Evolutionary conservation across 2,888 invertebrate genomes (phyloP).

Genomic region (Papilio elwesi): DNA sequence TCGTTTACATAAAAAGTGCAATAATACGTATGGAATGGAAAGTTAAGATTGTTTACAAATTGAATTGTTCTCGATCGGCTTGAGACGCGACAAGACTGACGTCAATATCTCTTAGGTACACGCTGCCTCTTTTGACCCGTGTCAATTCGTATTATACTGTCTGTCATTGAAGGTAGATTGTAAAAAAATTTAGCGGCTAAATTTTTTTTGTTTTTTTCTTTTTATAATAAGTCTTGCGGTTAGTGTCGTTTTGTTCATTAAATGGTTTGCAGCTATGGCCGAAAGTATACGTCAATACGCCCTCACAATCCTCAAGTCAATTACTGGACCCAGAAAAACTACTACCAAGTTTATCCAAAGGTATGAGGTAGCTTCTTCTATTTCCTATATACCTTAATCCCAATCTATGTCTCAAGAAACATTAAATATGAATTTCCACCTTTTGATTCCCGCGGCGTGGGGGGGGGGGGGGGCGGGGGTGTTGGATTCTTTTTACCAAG

Average conservation of each 20-base stretch:
- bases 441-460: slow-evolving; percentile 12
- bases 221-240: slow-evolving; percentile 30
- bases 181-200: slow-evolving; percentile 16
- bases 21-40: slow-evolving; percentile 67
- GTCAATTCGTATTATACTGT: slow-evolving; percentile 67
- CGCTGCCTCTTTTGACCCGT: slow-evolving; percentile 63
- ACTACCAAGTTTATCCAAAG: not conserved
- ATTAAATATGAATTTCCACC: not conserved
- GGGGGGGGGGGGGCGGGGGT: too few relatives aligned
- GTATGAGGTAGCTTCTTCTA: not conserved
- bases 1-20: slow-evolving; percentile 71
- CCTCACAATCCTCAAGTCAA: slow-evolving; percentile 12
- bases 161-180: slow-evolving; percentile 19
- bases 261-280: slow-evolving; percentile 38
- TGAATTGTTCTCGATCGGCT: slow-evolving; percentile 70
- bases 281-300: not conserved
- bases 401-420: not conserved
- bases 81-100: slow-evolving; percentile 77
- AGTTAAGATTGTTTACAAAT: slow-evolving; percentile 52
- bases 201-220: slow-evolving; percentile 10
- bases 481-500: not conserved
- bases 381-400: not conserved
- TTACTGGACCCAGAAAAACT: slow-evolving; percentile 42
- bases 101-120: slow-evolving; percentile 68
- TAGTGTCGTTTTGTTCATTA: slow-evolving; percentile 42